These are phyloP conservation scores for Melanotaenia parkinsoni DNA, from an alignment of 2,797 vertebrate species.

Conservation along the genomic window DNA sequence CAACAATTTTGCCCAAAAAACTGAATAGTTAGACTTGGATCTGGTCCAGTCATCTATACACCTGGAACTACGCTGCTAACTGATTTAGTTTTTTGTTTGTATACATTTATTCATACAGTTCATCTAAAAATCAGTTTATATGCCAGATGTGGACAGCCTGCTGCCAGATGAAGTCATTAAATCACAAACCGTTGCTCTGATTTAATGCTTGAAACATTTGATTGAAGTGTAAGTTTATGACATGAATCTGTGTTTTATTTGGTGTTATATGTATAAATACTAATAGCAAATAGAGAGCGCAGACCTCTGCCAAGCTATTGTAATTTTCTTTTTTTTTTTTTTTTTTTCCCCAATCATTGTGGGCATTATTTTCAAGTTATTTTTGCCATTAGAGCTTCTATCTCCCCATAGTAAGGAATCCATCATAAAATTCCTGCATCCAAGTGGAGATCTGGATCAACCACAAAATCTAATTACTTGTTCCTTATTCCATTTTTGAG, in stretches of 20 bases:
- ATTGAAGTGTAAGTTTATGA: neutral
- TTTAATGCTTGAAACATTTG: slow-evolving; percentile 13
- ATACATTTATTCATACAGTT: slow-evolving; percentile 9
- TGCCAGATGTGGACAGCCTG: slow-evolving; percentile 38
- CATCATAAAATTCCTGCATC: no score
- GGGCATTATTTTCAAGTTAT: no score
- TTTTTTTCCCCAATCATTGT: no score
- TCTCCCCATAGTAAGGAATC: no score
- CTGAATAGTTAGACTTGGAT: neutral
- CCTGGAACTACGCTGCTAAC: slow-evolving; percentile 22
- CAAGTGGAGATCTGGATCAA: no score
- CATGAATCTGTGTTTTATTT: neutral
- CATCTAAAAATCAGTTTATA: slow-evolving; percentile 20
- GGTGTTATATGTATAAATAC: neutral
- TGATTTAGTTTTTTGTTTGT: slow-evolving; percentile 10
- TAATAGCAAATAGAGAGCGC: no score
- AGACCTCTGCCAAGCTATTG: no score
- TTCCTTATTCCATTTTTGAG: no score
- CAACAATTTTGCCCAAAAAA: neutral
- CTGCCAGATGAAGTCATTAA: slow-evolving; percentile 26
- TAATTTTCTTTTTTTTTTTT: no score
- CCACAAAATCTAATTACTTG: no score
- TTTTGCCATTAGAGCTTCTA: no score
- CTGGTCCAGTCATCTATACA: neutral
- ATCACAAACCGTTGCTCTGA: slow-evolving; percentile 1